A percentile compares a stretch with the other conserved stretches of the same genome.
Conservation (phyloP, 2,113 vertebrate genomes). For the Dromiciops gliroides region DNA sequence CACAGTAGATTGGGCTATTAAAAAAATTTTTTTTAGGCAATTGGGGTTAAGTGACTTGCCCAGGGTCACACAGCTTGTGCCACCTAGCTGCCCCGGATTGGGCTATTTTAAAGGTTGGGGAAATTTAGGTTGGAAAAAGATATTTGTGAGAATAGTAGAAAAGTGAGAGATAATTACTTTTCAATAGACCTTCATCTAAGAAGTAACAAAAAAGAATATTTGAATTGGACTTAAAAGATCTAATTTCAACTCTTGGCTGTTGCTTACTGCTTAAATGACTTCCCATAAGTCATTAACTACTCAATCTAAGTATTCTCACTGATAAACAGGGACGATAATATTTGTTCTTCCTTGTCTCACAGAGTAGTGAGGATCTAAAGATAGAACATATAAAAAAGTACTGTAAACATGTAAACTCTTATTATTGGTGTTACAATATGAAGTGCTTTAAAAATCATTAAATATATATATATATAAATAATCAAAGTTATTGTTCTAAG, state of each 20-base stretch:
- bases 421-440: background rate
- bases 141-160: slow-evolving; percentile 8
- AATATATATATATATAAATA: background rate
- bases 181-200: background rate
- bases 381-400: background rate
- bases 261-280: background rate
- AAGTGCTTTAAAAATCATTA: background rate
- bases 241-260: background rate
- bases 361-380: background rate
- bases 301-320: background rate
- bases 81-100: too few relatives aligned
- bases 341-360: background rate
- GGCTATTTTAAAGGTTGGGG: slow-evolving; percentile 30
- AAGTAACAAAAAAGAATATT: background rate
- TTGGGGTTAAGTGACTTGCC: too few relatives aligned
- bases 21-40: too few relatives aligned
- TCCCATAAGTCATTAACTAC: background rate
- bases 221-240: background rate
- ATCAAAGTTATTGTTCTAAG: background rate
- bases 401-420: background rate
- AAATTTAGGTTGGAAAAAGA: slow-evolving; percentile 45
- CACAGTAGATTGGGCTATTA: slow-evolving; percentile 29
- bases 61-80: too few relatives aligned
- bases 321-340: background rate
- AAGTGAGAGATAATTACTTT: background rate